These are phyloP conservation scores for Tragelaphus strepsiceros DNA, from an alignment of 2,113 vertebrate species.

Conservation along the genomic window DNA sequence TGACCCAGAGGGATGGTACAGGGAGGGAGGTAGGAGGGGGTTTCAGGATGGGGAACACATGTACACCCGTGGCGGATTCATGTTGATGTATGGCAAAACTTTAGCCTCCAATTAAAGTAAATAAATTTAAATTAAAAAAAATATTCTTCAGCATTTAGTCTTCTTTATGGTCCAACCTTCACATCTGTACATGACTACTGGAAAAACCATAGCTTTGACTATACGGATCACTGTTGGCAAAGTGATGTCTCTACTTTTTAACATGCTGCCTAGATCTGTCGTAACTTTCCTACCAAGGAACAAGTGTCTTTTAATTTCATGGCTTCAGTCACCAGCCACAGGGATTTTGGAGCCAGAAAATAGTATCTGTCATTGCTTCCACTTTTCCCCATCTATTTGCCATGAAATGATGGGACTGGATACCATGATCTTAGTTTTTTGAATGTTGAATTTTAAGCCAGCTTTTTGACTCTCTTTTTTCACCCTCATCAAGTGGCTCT, in stretches of 20 bases:
- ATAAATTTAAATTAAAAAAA: no score
- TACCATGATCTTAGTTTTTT: background rate
- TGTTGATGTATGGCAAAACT: no score
- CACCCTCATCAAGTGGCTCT: background rate
- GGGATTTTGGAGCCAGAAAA: background rate
- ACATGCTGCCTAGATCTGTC: background rate
- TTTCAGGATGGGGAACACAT: no score
- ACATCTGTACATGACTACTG: background rate
- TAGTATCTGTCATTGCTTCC: background rate
- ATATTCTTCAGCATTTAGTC: background rate
- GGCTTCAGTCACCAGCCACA: background rate
- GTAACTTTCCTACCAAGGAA: background rate
- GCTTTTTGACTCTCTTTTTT: background rate
- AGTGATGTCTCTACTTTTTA: background rate
- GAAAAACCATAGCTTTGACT: background rate
- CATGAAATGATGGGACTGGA: background rate
- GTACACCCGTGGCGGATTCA: no score
- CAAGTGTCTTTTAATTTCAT: background rate
- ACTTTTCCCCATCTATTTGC: background rate
- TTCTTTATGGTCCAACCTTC: background rate
- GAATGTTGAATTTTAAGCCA: background rate
- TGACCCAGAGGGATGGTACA: no score
- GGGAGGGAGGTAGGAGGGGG: no score
- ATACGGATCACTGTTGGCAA: background rate
- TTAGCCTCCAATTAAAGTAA: no score